These are phyloP conservation scores for Irena cyanogastra DNA, from an alignment of 2,113 vertebrate genomes.

Conservation along the genomic window DNA sequence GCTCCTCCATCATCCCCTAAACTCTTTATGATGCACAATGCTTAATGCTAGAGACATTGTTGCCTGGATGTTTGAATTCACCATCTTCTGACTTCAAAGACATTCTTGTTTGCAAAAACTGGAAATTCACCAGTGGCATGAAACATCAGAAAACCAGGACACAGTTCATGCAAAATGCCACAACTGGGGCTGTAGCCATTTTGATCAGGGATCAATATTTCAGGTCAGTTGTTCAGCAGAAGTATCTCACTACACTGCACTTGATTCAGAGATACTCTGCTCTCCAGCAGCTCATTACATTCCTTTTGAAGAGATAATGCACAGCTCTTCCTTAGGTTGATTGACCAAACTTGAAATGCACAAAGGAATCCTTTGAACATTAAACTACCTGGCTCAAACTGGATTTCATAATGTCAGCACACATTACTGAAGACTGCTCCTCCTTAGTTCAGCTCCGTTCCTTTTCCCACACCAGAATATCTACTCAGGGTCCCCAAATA, in stretches of 20 bases:
- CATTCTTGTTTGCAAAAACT: background rate
- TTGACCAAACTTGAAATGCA: background rate
- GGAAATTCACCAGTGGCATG: background rate
- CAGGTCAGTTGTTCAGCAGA: background rate
- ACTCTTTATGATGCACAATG: background rate
- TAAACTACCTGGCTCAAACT: background rate
- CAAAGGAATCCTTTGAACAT: background rate
- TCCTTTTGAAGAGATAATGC: background rate
- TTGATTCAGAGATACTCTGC: background rate
- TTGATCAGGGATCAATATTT: background rate
- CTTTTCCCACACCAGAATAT: background rate
- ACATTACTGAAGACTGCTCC: background rate
- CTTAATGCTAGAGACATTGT: background rate
- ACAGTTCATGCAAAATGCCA: background rate
- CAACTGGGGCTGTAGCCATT: fast-evolving
- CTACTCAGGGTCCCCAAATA: background rate
- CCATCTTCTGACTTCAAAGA: background rate
- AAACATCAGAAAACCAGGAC: background rate
- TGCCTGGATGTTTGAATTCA: background rate
- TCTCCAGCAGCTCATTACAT: background rate
- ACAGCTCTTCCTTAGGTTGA: background rate
- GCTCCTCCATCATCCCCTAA: background rate
- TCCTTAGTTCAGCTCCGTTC: background rate
- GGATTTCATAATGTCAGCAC: background rate
- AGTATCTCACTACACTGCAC: background rate